Conservation (phyloP, 2,113 vertebrate species). For the Atractosteus spatula region DNA sequence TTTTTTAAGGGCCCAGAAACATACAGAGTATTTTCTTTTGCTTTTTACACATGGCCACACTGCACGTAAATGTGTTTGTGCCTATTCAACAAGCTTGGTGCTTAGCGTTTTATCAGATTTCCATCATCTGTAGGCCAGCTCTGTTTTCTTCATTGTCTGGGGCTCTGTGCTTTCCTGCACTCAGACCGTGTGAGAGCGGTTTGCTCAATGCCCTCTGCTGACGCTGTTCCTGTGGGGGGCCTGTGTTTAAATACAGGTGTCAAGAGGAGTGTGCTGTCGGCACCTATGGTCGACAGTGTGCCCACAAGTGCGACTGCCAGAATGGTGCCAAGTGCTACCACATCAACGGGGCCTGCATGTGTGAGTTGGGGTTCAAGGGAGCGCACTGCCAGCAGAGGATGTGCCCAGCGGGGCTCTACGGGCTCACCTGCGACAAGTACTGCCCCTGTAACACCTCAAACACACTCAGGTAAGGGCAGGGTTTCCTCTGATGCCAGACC, state of each 20-base stretch:
- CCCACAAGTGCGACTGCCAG: slow-evolving; percentile 85
- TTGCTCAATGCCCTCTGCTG: background rate
- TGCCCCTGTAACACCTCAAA: slow-evolving; percentile 87
- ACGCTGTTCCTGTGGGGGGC: background rate
- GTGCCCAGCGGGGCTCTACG: slow-evolving; percentile 85
- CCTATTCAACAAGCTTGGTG: too few species aligned
- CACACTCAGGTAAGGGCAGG: slow-evolving; percentile 78
- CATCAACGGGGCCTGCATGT: slow-evolving; percentile 84
- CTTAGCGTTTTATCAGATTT: too few species aligned
- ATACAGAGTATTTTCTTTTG: too few species aligned
- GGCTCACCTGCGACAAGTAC: slow-evolving; percentile 85
- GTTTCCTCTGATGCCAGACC: too few species aligned
- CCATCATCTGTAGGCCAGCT: too few species aligned
- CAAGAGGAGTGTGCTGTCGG: slow-evolving; percentile 94
- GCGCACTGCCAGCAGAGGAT: slow-evolving; percentile 88
- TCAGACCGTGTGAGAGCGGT: too few species aligned
- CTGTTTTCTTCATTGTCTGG: too few species aligned
- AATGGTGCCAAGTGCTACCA: slow-evolving; percentile 93
- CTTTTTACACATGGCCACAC: too few species aligned
- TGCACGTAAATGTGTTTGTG: too few species aligned
- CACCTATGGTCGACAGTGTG: slow-evolving; percentile 84
- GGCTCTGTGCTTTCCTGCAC: too few species aligned
- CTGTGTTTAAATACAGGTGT: slow-evolving; percentile 66
- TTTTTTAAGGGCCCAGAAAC: too few species aligned
- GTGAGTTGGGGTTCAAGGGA: slow-evolving; percentile 90